Conservation (phyloP, 1,140 invertebrate species). For the Lepeophtheirus salmonis region DNA sequence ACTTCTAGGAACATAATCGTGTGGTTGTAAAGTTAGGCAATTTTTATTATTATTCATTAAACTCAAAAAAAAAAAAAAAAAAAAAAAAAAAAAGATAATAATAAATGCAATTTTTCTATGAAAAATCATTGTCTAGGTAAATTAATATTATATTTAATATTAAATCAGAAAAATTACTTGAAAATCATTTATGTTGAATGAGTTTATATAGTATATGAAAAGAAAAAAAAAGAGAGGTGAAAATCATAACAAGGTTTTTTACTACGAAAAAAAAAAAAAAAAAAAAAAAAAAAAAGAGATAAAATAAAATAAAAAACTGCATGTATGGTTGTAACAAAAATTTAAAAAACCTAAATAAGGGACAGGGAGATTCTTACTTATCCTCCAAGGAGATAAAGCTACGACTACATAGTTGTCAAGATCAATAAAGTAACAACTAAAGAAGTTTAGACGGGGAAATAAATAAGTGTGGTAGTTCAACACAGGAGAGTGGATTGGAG, state of each 20-base stretch:
- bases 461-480: no score
- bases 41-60: no score
- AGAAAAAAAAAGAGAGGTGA: background rate
- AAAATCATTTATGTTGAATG: background rate
- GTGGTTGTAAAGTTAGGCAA: no score
- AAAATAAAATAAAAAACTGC: background rate
- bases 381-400: background rate
- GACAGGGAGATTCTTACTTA: background rate
- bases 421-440: background rate
- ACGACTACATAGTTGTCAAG: background rate
- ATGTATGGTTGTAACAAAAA: background rate
- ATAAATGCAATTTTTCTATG: background rate
- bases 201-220: background rate
- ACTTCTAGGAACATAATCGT: no score
- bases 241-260: background rate
- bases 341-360: background rate
- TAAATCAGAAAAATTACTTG: background rate
- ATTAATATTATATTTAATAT: background rate
- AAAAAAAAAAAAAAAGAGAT: background rate
- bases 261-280: background rate
- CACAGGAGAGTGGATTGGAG: no score
- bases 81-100: no score
- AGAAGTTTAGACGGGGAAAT: no score
- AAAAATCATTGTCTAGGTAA: background rate
- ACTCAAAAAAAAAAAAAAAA: no score